Conservation (phyloP, 2,113 vertebrate species). For the Amphiprion ocellaris region DNA sequence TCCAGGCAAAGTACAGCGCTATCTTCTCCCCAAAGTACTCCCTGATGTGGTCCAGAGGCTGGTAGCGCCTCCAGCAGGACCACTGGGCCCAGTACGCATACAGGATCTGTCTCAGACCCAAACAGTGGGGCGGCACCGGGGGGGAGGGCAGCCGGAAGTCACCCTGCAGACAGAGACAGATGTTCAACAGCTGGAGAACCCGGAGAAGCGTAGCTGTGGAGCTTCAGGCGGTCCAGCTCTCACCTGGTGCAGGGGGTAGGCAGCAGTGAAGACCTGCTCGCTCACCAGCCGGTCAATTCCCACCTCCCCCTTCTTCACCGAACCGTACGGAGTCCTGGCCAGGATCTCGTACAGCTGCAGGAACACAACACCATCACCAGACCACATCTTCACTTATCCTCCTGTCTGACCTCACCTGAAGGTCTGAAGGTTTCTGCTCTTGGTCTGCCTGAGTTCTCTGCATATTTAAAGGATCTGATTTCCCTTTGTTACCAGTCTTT, state of each 20-base stretch:
- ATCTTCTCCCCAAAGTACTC: slow-evolving; percentile 87
- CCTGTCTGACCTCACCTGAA: no score
- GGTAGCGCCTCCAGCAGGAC: slow-evolving; percentile 81
- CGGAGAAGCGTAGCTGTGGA: no score
- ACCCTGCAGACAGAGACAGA: slow-evolving; percentile 61
- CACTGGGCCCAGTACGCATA: slow-evolving; percentile 81
- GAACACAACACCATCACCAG: not conserved
- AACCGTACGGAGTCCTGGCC: slow-evolving; percentile 78
- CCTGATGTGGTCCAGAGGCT: slow-evolving; percentile 84
- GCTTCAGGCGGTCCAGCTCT: not conserved
- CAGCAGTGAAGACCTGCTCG: slow-evolving; percentile 77
- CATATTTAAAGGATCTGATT: no score
- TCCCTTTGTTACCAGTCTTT: not conserved
- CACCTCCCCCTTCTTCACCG: slow-evolving; percentile 68
- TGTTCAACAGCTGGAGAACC: no score
- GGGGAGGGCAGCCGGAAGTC: slow-evolving; percentile 54
- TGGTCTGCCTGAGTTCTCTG: no score
- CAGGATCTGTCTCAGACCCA: slow-evolving; percentile 77
- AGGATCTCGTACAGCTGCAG: slow-evolving; percentile 86
- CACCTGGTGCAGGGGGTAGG: slow-evolving; percentile 86
- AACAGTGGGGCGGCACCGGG: slow-evolving; percentile 37
- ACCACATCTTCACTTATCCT: no score
- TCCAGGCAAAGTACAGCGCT: slow-evolving; percentile 85
- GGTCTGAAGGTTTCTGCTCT: not conserved
- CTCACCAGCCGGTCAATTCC: slow-evolving; percentile 82